These are phyloP conservation scores for Dryomyza anilis DNA, from an alignment of 2,888 invertebrate genomes.

Conservation along the genomic window DNA sequence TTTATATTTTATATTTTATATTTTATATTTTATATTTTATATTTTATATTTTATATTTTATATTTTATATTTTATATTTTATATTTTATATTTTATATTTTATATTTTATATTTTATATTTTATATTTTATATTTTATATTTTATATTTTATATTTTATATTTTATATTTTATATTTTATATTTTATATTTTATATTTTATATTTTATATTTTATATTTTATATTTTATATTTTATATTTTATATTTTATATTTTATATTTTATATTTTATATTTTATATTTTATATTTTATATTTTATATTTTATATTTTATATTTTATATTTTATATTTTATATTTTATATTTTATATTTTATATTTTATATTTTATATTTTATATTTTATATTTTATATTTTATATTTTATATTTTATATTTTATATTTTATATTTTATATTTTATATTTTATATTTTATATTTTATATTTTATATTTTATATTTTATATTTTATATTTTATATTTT, in stretches of 20 bases:
- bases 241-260: constrained; percentile 22
- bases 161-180: constrained; percentile 13
- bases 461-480: constrained; percentile 41
- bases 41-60: constrained; percentile 14
- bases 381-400: constrained; percentile 10
- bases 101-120: constrained; percentile 14
- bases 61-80: constrained; percentile 28
- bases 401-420: constrained; percentile 12
- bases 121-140: constrained; percentile 27
- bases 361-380: constrained; percentile 34
- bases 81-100: constrained; percentile 22
- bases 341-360: constrained; percentile 38
- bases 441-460: constrained; percentile 40
- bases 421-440: constrained; percentile 21
- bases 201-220: constrained; percentile 19
- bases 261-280: constrained; percentile 11
- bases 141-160: constrained; percentile 25
- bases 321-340: constrained; percentile 41
- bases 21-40: constrained; percentile 23
- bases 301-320: constrained; percentile 23
- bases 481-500: constrained; percentile 34
- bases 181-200: constrained; percentile 28
- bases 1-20: constrained; percentile 29
- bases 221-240: constrained; percentile 28
- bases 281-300: constrained; percentile 27